These are phyloP conservation scores for Ptychoptera contaminata DNA, from an alignment of 2,888 invertebrate species.

Conservation along the genomic window DNA sequence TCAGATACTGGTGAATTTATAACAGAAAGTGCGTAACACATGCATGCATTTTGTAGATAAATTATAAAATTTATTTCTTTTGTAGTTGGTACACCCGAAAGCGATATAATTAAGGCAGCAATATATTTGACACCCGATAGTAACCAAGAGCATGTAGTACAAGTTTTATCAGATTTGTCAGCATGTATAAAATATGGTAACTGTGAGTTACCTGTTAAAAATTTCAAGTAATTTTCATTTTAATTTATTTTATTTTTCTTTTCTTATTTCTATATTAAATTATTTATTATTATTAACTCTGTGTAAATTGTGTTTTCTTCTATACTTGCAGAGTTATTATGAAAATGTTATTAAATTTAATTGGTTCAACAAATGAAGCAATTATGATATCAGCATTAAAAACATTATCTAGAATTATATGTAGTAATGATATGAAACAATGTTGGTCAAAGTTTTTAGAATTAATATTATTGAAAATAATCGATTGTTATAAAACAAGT, in stretches of 20 bases:
- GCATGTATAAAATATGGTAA: slow-evolving; percentile 34
- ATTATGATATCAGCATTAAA: slow-evolving; percentile 63
- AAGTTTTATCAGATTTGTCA: slow-evolving; percentile 31
- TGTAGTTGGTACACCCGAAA: slow-evolving; percentile 25
- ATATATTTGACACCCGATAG: slow-evolving; percentile 24
- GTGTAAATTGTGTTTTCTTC: slow-evolving; percentile 5
- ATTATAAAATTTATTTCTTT: neutral
- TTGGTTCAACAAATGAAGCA: slow-evolving; percentile 37
- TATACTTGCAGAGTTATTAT: slow-evolving; percentile 42
- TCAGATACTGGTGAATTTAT: slow-evolving; percentile 42
- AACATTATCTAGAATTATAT: slow-evolving; percentile 71
- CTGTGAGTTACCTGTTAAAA: slow-evolving; percentile 33
- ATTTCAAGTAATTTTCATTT: slow-evolving; percentile 29
- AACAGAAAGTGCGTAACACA: slow-evolving; percentile 34
- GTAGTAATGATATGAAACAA: slow-evolving; percentile 55
- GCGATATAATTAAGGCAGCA: slow-evolving; percentile 32
- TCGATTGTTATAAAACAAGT: slow-evolving; percentile 67
- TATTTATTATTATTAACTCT: slow-evolving; percentile 4
- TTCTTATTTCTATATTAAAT: neutral
- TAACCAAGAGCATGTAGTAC: slow-evolving; percentile 23
- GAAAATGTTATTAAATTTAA: slow-evolving; percentile 59
- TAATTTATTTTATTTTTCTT: neutral
- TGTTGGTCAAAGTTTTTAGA: slow-evolving; percentile 83
- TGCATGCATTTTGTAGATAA: neutral
- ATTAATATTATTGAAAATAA: slow-evolving; percentile 73